Percentiles rank a stretch among this genome's conserved stretches.
phyloP scores from a whole-genome alignment of 2,797 vertebrate genomes.

The Rhincodon typus region DNA sequence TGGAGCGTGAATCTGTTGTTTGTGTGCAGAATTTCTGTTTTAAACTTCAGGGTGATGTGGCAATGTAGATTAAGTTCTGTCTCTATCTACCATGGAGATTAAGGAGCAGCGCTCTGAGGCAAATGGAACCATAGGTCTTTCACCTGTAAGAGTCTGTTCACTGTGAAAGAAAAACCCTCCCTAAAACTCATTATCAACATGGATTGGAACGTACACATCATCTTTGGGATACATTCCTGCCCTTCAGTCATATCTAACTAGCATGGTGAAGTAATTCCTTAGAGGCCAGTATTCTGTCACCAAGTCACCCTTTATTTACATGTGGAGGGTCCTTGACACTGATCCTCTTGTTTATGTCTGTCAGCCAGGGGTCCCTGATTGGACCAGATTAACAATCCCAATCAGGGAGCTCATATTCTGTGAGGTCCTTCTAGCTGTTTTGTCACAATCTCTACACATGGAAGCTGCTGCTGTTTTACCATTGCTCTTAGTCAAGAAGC shows the following conservation, averaged over 20 bases:
- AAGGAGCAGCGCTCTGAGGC: background rate
- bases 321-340: no score
- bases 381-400: no score
- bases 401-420: no score
- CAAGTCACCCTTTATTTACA: no score
- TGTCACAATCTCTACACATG: no score
- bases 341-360: no score
- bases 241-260: background rate
- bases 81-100: background rate
- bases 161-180: background rate
- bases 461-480: background rate
- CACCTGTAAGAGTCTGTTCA: background rate
- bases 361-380: no score
- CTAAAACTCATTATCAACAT: background rate
- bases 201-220: background rate
- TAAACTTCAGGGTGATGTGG: background rate
- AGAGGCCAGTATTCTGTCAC: no score
- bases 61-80: background rate
- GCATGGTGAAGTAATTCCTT: background rate
- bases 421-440: no score
- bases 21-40: no score
- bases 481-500: background rate
- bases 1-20: background rate
- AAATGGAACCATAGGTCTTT: background rate
- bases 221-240: background rate